These are phyloP conservation scores for Pheucticus melanocephalus DNA, from an alignment of 2,113 vertebrate species.

Conservation along the genomic window DNA sequence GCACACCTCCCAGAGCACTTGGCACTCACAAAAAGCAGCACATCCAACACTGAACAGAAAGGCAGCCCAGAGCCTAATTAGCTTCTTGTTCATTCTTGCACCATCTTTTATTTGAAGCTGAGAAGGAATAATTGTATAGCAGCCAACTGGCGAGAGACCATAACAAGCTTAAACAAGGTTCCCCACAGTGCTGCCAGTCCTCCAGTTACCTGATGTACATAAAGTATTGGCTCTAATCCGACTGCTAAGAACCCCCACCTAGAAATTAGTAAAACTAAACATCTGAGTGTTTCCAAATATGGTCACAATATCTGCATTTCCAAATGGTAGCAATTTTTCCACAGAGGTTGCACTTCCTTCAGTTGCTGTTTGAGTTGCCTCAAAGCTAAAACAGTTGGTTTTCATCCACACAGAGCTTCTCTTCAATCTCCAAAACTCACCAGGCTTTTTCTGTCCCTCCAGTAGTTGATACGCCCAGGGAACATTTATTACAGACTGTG, in stretches of 20 bases:
- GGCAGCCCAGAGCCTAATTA: slow-evolving; percentile 52
- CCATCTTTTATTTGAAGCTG: slow-evolving; percentile 61
- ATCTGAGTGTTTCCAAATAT: slow-evolving; percentile 16
- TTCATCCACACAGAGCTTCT: neutral
- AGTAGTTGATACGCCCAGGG: neutral
- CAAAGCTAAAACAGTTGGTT: neutral
- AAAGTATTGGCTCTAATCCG: slow-evolving; percentile 6
- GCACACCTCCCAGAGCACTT: slow-evolving; percentile 37
- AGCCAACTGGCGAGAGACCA: slow-evolving; percentile 50
- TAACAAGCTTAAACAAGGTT: slow-evolving; percentile 61
- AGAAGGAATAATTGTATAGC: slow-evolving; percentile 47
- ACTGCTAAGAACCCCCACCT: neutral
- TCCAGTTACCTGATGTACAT: slow-evolving; percentile 50
- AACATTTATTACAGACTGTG: neutral
- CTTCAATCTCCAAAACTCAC: neutral
- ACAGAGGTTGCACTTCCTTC: neutral
- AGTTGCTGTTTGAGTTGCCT: neutral
- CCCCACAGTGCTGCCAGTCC: slow-evolving; percentile 37
- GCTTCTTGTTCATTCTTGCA: slow-evolving; percentile 56
- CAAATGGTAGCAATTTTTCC: slow-evolving; percentile 13
- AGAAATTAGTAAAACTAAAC: slow-evolving; percentile 29
- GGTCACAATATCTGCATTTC: neutral
- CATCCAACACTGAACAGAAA: slow-evolving; percentile 44
- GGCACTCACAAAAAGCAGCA: neutral
- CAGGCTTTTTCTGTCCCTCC: neutral